A percentile compares a stretch with the other conserved stretches of the same genome.
Evolutionary conservation across 2,113 vertebrate species (phyloP).

Genomic region (Anolis carolinensis): DNA sequence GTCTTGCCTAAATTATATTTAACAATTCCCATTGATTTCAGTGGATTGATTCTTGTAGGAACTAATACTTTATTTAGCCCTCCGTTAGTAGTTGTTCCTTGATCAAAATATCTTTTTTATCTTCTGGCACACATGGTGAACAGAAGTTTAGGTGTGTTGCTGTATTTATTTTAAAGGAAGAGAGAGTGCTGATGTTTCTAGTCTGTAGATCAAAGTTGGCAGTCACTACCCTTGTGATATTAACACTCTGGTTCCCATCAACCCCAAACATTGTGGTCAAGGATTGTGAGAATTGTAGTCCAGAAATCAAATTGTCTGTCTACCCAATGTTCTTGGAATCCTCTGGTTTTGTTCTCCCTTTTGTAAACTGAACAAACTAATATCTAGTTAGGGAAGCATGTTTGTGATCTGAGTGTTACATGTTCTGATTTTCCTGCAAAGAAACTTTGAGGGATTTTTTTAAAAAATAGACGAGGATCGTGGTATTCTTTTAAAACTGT

Average conservation of each 20-base stretch:
- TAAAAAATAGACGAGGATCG: background rate
- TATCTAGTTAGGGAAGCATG: background rate
- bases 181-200: background rate
- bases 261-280: too few species aligned
- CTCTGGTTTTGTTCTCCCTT: background rate
- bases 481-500: constrained; percentile 24
- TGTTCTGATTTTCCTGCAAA: background rate
- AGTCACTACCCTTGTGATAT: too few species aligned
- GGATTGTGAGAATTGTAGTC: too few species aligned
- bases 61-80: too few species aligned
- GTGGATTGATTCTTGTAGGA: too few species aligned
- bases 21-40: too few species aligned
- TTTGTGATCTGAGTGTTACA: background rate
- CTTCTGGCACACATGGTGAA: background rate
- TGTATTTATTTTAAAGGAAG: background rate
- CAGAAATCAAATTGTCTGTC: too few species aligned
- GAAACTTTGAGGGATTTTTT: background rate
- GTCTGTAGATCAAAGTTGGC: background rate
- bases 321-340: too few species aligned
- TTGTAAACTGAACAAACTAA: background rate
- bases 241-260: too few species aligned
- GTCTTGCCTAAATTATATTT: too few species aligned
- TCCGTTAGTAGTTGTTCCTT: background rate
- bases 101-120: background rate
- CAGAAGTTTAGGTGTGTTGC: background rate